A percentile compares a stretch with the other conserved stretches of the same genome.
Evolutionary conservation across 2,797 vertebrate species (phyloP).

Genomic region (Helarctos malayanus): DNA sequence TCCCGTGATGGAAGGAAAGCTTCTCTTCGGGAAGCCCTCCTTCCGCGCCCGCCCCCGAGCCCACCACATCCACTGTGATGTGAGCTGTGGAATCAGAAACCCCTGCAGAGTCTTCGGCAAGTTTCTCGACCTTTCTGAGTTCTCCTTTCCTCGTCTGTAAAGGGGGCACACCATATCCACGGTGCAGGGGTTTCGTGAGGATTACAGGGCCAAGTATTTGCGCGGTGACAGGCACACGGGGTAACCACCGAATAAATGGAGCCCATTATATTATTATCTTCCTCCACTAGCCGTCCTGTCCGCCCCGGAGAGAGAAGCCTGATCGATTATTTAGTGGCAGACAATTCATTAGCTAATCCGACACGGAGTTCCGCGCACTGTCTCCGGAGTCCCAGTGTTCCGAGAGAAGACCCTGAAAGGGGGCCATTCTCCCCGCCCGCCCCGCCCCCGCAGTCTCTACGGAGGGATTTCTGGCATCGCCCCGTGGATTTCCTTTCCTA

Average conservation of each 20-base stretch:
- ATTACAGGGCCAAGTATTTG: neutral
- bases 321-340: neutral
- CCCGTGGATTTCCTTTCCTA: neutral
- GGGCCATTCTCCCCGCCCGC: neutral
- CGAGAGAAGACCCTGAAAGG: neutral
- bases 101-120: neutral
- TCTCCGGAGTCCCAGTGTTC: neutral
- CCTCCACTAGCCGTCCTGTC: neutral
- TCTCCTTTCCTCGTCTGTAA: neutral
- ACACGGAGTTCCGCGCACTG: fast-evolving
- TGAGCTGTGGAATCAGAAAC: neutral
- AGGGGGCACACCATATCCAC: neutral
- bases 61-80: too few relatives aligned
- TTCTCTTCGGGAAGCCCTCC: neutral
- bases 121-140: neutral
- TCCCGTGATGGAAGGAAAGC: fast-evolving
- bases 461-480: conserved; percentile 21
- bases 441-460: neutral
- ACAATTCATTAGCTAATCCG: neutral
- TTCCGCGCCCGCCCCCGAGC: neutral
- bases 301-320: neutral
- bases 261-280: neutral
- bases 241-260: neutral
- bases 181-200: neutral
- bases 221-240: neutral